Base-by-base conservation (phyloP, 2,888 invertebrate species). In the Pteria penguin region DNA sequence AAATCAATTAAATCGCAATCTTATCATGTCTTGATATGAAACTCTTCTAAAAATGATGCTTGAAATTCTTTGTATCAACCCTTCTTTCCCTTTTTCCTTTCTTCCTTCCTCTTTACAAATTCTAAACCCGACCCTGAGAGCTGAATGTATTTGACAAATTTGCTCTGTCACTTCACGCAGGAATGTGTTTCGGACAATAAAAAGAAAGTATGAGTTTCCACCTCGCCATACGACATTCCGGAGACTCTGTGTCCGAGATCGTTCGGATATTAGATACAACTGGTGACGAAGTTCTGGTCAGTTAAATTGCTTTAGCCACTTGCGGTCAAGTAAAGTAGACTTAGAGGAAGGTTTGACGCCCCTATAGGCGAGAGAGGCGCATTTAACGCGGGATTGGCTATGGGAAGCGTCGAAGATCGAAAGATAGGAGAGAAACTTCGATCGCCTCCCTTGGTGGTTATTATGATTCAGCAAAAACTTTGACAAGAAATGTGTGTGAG, bases 211-310 rank as follows among this genome's bases (percentile, higher is more conserved):
- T 18, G 8, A 8, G 45, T 45, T 18, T 14, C 18, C 45, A 14
- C 18, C 18, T 45, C 45, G 11, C 45, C 45, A 45, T 65, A 45
- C 31, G 31, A 68, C 57, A 55, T 5, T 26, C 57, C 24, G 68
- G 55, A 68, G 68, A 57, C 68, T 55, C 11, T 4, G 22, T 32
- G 68, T 68, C 68, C 68, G 57, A 68, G 68, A 68, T 68, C 24
- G 27, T 45, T 33, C 24, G 68, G 68, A 68, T 68, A 68, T 32
- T 45, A 52, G 5, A n/a, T 68, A 52, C 27, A 32, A 22, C 26
- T 68, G 68, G 68, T 68, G 68, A 68, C 68, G 68, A 32, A 22
- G 57, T 55, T 68, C 68, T 68, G 68, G 57, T 68, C 60, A 60
- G 60, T n/a, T 11, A 24, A 27, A 60, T 60, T 60, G 27, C 60